A percentile compares a stretch with the other conserved stretches of the same genome.
phyloP scores from a whole-genome alignment of 2,113 vertebrate species.

The Nettapus auritus region DNA sequence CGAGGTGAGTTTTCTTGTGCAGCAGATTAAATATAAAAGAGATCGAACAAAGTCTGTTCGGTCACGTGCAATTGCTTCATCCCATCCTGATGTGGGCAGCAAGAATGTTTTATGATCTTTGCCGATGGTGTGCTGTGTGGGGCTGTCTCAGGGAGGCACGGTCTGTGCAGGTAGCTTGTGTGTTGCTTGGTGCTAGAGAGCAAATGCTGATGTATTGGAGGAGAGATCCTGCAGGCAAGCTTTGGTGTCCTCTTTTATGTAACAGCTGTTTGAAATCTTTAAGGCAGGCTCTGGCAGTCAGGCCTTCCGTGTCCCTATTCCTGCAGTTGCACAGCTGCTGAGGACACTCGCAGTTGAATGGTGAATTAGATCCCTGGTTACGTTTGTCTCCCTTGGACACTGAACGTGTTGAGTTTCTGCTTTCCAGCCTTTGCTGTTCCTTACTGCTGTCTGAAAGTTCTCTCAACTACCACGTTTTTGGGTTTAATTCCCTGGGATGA shows the following conservation, averaged over 20 bases:
- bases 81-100: rapidly evolving
- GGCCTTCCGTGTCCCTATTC: not conserved
- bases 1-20: not conserved
- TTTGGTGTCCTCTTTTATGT: not conserved
- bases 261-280: not conserved
- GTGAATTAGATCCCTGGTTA: not conserved
- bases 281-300: not conserved
- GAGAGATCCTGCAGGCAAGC: not conserved
- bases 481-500: not conserved
- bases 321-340: not conserved
- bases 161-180: rapidly evolving
- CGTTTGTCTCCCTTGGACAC: not conserved
- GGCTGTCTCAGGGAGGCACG: not conserved
- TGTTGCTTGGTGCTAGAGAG: too few species aligned
- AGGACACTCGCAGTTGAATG: not conserved
- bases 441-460: not conserved
- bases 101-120: not conserved
- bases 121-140: not conserved
- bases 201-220: not conserved
- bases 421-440: not conserved
- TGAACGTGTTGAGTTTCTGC: not conserved
- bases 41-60: not conserved
- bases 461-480: not conserved
- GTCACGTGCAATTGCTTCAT: not conserved
- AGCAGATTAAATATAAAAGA: not conserved